Conservation (phyloP, 2,797 vertebrate species). For the Enteromius unitaeniatus region DNA sequence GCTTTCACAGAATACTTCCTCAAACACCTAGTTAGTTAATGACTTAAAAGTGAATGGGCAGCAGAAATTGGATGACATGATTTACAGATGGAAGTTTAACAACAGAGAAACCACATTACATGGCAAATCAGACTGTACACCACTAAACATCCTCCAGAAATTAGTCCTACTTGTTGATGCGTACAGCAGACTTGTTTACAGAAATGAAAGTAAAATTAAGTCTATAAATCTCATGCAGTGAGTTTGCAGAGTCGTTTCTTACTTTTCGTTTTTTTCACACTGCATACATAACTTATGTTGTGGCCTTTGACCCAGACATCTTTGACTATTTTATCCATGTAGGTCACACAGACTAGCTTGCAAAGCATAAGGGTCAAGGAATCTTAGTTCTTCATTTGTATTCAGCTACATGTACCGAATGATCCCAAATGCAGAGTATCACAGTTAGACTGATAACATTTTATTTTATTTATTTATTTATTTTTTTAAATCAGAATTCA, state of each 20-base stretch:
- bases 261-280: slow-evolving; percentile 13
- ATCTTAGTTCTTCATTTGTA: slow-evolving; percentile 53
- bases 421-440: slow-evolving; percentile 2
- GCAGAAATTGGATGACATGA: slow-evolving; percentile 3
- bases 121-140: slow-evolving; percentile 51
- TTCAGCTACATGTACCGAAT: slow-evolving; percentile 18
- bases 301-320: slow-evolving; percentile 34
- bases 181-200: slow-evolving; percentile 14
- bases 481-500: slow-evolving; percentile 2
- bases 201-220: slow-evolving; percentile 6
- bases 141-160: slow-evolving; percentile 40
- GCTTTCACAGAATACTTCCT: slow-evolving; percentile 63
- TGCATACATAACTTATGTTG: slow-evolving; percentile 17
- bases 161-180: slow-evolving; percentile 17
- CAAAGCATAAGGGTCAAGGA: slow-evolving; percentile 52
- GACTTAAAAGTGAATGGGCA: slow-evolving; percentile 26
- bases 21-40: slow-evolving; percentile 61
- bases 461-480: not conserved
- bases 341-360: slow-evolving; percentile 36
- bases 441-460: not conserved
- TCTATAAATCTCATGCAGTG: not conserved
- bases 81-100: slow-evolving; percentile 25
- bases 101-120: slow-evolving; percentile 35
- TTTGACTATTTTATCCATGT: slow-evolving; percentile 28
- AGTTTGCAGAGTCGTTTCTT: not conserved